phyloP scores from a whole-genome alignment of 2,888 invertebrate genomes.

The Hyposoter didymator region DNA sequence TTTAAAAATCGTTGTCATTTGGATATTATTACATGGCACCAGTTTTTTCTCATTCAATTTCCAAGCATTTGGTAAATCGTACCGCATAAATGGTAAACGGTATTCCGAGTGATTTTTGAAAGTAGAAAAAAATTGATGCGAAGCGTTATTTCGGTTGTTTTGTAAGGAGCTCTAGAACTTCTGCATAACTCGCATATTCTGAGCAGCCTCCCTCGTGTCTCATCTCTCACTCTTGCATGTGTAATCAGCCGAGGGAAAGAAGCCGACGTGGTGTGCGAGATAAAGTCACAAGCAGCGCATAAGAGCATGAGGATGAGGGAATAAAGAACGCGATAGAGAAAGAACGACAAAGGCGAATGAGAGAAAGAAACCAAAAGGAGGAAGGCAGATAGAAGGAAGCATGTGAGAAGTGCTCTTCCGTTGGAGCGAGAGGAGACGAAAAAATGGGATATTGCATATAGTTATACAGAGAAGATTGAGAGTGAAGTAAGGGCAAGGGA shows the following conservation, averaged over 20 bases:
- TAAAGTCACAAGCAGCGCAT: conserved; percentile 75
- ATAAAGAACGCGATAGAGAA: conserved; percentile 45
- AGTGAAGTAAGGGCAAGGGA: conserved; percentile 38
- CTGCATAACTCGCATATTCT: conserved; percentile 14
- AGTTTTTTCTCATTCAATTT: neutral
- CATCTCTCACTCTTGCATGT: conserved; percentile 75
- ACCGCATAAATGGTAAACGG: neutral
- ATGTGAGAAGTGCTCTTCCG: neutral
- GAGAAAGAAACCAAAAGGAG: conserved; percentile 21
- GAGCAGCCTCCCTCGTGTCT: conserved; percentile 26
- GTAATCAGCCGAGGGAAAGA: conserved; percentile 78
- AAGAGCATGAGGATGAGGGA: conserved; percentile 30
- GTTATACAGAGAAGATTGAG: conserved; percentile 37
- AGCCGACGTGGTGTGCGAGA: conserved; percentile 73
- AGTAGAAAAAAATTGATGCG: neutral
- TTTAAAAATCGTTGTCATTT: neutral
- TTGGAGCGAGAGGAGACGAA: neutral
- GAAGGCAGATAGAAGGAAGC: conserved; percentile 63
- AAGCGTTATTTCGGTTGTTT: neutral
- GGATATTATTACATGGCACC: neutral
- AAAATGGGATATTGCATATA: conserved; percentile 23
- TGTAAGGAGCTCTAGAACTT: conserved; percentile 10
- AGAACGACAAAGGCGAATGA: conserved; percentile 3
- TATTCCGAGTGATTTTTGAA: neutral
- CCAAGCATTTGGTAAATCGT: neutral